phyloP scores from a whole-genome alignment of 1,140 invertebrate species.

The Proctacanthus coquilletti region DNA sequence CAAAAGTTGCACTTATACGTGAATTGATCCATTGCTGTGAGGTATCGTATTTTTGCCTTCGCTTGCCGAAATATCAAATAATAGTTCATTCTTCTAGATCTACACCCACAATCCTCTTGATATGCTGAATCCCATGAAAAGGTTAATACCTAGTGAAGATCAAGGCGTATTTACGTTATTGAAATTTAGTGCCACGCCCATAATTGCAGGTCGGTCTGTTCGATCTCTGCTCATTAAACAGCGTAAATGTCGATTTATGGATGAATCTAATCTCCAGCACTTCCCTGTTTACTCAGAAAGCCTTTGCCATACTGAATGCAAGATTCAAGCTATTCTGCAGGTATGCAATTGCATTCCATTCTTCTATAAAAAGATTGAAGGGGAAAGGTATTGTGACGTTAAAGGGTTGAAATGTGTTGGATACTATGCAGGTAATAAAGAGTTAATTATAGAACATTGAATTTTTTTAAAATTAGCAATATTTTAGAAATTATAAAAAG shows the following conservation, averaged over 20 bases:
- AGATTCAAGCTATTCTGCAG: conserved; percentile 2
- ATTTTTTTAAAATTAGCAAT: not conserved
- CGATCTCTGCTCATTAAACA: conserved; percentile 1
- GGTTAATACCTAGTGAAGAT: not conserved
- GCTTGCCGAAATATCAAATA: not conserved
- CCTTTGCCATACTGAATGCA: conserved; percentile 4
- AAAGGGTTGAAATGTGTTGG: not conserved
- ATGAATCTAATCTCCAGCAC: conserved; percentile 2
- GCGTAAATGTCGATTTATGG: conserved; percentile 3
- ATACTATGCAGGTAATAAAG: not conserved
- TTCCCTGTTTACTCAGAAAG: conserved; percentile 4
- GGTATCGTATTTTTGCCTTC: conserved; percentile 2
- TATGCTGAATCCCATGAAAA: not conserved
- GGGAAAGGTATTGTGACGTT: not conserved
- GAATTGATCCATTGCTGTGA: not conserved
- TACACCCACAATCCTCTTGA: conserved; percentile 2
- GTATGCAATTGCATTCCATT: conserved; percentile 5
- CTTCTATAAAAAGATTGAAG: conserved; percentile 3
- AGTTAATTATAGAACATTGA: not conserved
- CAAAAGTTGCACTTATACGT: not conserved
- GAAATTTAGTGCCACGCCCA: not conserved
- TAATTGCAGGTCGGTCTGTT: not conserved
- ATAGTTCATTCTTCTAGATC: conserved; percentile 3
- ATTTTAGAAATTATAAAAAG: not conserved
- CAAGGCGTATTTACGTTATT: not conserved